phyloP scores from a whole-genome alignment of 2,797 vertebrate species.

The Urosaurus nigricauda region DNA sequence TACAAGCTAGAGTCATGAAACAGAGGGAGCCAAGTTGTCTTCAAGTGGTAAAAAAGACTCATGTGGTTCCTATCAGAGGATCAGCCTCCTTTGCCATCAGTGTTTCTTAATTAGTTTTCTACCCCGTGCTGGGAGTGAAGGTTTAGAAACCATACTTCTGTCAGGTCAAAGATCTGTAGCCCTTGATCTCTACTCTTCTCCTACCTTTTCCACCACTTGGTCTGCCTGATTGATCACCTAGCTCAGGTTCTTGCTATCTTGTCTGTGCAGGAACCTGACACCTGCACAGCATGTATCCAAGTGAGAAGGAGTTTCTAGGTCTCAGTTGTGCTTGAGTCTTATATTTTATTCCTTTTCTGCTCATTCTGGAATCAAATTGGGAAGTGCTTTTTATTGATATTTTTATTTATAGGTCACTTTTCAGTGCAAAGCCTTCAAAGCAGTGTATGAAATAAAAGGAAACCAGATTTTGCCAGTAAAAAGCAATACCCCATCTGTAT shows the following conservation, averaged over 20 bases:
- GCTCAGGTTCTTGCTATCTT: constrained; percentile 22
- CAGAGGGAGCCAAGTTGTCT: constrained; percentile 28
- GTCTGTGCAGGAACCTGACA: constrained; percentile 24
- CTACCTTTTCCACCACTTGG: constrained; percentile 18
- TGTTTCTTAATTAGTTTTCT: constrained; percentile 59
- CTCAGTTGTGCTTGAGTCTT: constrained; percentile 11
- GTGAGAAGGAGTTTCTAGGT: background rate
- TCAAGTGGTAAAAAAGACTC: background rate
- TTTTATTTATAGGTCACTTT: constrained; percentile 11
- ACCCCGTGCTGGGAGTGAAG: constrained; percentile 1
- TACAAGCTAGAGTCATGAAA: constrained; percentile 6
- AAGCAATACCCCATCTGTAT: background rate
- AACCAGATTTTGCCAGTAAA: background rate
- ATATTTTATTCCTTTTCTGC: background rate
- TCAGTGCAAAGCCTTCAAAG: background rate
- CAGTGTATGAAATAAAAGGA: constrained; percentile 5
- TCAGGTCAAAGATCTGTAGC: constrained; percentile 6
- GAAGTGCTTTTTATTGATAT: background rate
- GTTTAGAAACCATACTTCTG: constrained; percentile 51
- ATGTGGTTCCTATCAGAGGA: background rate
- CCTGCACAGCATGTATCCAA: constrained; percentile 2
- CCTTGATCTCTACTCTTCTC: constrained; percentile 18
- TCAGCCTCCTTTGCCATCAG: constrained; percentile 36
- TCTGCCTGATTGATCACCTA: constrained; percentile 35
- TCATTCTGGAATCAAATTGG: constrained; percentile 6